A percentile compares a stretch with the other conserved stretches of the same genome.
Conservation (phyloP, 2,113 vertebrate genomes). For the Nothobranchius furzeri region DNA sequence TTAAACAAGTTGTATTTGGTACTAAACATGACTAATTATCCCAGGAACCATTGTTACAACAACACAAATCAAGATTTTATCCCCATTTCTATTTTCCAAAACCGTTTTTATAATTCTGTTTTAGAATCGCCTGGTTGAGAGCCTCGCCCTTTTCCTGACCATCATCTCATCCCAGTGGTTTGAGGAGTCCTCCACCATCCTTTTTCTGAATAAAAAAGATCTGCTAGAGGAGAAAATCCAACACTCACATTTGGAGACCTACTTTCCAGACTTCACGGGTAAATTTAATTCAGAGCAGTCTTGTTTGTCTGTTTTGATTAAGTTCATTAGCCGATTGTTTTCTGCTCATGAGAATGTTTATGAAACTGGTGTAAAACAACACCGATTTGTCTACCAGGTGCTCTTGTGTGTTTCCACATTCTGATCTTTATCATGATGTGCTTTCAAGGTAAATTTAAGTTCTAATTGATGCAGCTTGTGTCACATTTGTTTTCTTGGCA, state of each 20-base stretch:
- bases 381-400: too few species aligned
- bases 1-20: too few species aligned
- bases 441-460: too few species aligned
- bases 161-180: conserved; percentile 85
- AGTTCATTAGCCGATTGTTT: background rate
- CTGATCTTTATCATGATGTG: too few species aligned
- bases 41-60: too few species aligned
- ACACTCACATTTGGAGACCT: conserved; percentile 82
- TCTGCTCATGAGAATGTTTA: background rate
- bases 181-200: conserved; percentile 85
- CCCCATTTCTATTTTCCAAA: too few species aligned
- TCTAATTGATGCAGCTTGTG: too few species aligned
- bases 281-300: conserved; percentile 19
- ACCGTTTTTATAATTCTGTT: background rate
- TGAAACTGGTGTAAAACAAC: too few species aligned
- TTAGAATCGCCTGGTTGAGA: conserved; percentile 88
- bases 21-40: too few species aligned
- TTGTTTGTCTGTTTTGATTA: too few species aligned
- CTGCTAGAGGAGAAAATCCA: conserved; percentile 87
- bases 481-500: background rate
- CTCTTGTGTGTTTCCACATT: too few species aligned
- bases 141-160: conserved; percentile 88
- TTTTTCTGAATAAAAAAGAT: conserved; percentile 92
- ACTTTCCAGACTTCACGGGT: conserved; percentile 86
- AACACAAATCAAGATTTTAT: too few species aligned